Evolutionary conservation across 2,113 vertebrate genomes (phyloP), one percentile per base, ranked within the genome.

Genomic region (Apus apus): DNA sequence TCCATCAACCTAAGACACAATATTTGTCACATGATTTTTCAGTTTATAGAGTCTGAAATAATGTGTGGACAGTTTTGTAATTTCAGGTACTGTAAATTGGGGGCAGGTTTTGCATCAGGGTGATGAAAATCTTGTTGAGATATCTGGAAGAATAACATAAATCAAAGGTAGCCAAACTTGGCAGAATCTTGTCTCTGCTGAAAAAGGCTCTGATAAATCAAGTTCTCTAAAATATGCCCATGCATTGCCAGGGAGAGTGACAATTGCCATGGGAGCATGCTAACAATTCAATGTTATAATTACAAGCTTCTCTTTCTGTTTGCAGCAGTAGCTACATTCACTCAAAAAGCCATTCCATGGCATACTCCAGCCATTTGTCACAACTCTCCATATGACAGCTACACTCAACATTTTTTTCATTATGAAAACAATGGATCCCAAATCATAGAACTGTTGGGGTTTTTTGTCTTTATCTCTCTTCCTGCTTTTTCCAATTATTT

Each of bases 401-500:
- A n/a, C 0, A 0, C 9, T 73, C 73, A 50, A 62, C 5, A 25
- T 60, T 85, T 66, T 36, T 34, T 54, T 74, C 51, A 46, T 26
- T 19, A 48, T 8, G 20, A 4, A 80, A 67, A 29, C 46, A 38
- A 8, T 25, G 11, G 17, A 27, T 74, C 13, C 7, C 43, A 81
- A 87, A 50, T n/a, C 22, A 78, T 0, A 74, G 43, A 77, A 51
- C 2, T 38, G 4, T 14, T 81, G 19, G 19, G 48, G 46, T 86
- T 7, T 1, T 73, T 70, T 53, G 11, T 50, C 23, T 50, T 66
- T 76, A 8, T 18, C 19, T 36, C 26, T 72, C n/a, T 80, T 26
- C 9, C 2, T 66, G 27, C 4, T 80, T 86, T 73, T 66, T 62
- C 15, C 38, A 87, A 22, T 0, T 11, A 20, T 73, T 81, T 2